phyloP scores from a whole-genome alignment of 2,888 invertebrate species.

The Agrilus biguttatus region DNA sequence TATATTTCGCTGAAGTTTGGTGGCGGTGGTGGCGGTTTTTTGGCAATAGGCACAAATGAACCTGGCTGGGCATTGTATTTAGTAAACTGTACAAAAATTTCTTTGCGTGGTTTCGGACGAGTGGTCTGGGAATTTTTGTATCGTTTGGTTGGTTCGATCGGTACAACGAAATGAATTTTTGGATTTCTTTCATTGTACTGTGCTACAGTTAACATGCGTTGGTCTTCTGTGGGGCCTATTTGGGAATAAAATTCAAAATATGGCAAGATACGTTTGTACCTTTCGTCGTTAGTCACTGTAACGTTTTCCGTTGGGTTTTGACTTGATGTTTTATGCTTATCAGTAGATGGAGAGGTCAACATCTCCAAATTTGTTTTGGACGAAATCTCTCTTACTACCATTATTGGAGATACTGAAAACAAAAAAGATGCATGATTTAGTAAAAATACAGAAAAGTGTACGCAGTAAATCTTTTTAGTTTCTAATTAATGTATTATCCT shows the following conservation, averaged over 20 bases:
- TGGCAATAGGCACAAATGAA: constrained; percentile 35
- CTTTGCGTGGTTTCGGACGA: constrained; percentile 5
- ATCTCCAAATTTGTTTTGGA: constrained; percentile 12
- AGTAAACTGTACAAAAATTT: constrained; percentile 16
- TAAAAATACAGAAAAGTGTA: too few species aligned
- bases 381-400: too few species aligned
- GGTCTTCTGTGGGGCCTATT: too few species aligned
- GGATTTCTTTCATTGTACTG: too few species aligned
- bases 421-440: too few species aligned
- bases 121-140: background rate
- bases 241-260: constrained; percentile 53
- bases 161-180: too few species aligned
- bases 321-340: constrained; percentile 7
- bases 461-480: too few species aligned
- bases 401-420: too few species aligned
- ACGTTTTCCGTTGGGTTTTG: constrained; percentile 6
- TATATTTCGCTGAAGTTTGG: constrained; percentile 27
- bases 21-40: constrained; percentile 5
- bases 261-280: constrained; percentile 64
- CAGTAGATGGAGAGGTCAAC: constrained; percentile 4
- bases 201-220: too few species aligned
- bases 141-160: too few species aligned
- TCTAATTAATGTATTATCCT: too few species aligned
- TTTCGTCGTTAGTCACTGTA: constrained; percentile 41
- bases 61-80: constrained; percentile 40